These are phyloP conservation scores for Arenaria interpres DNA, from an alignment of 2,113 vertebrate genomes.

Conservation along the genomic window DNA sequence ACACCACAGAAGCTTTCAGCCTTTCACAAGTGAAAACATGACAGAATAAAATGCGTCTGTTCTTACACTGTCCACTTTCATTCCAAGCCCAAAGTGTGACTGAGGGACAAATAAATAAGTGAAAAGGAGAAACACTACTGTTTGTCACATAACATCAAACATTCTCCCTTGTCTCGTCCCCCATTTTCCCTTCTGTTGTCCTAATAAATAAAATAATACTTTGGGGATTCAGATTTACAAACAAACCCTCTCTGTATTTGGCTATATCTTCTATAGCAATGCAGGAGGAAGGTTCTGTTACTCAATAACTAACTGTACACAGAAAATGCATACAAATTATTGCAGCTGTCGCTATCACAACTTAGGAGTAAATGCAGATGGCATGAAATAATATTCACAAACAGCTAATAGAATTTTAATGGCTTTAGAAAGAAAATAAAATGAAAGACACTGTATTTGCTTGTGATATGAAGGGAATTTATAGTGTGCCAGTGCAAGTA, in stretches of 20 bases:
- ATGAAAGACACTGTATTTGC: constrained; percentile 65
- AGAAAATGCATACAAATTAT: constrained; percentile 74
- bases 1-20: neutral
- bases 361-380: constrained; percentile 77
- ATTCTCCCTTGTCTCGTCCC: constrained; percentile 31
- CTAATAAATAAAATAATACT: constrained; percentile 74
- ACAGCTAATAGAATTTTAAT: constrained; percentile 83
- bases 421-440: constrained; percentile 72
- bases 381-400: constrained; percentile 80
- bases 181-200: constrained; percentile 60
- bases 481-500: constrained; percentile 31
- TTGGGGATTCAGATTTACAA: constrained; percentile 70
- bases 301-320: constrained; percentile 43
- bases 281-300: constrained; percentile 68
- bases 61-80: neutral
- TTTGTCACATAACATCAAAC: constrained; percentile 62
- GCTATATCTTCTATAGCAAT: constrained; percentile 21
- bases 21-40: neutral
- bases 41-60: neutral
- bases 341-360: constrained; percentile 76
- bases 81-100: neutral
- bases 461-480: constrained; percentile 50
- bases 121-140: constrained; percentile 2
- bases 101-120: constrained; percentile 19
- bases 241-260: constrained; percentile 71